Evolutionary conservation across 2,888 invertebrate genomes (phyloP).

Genomic region (Chouioia cunea): DNA sequence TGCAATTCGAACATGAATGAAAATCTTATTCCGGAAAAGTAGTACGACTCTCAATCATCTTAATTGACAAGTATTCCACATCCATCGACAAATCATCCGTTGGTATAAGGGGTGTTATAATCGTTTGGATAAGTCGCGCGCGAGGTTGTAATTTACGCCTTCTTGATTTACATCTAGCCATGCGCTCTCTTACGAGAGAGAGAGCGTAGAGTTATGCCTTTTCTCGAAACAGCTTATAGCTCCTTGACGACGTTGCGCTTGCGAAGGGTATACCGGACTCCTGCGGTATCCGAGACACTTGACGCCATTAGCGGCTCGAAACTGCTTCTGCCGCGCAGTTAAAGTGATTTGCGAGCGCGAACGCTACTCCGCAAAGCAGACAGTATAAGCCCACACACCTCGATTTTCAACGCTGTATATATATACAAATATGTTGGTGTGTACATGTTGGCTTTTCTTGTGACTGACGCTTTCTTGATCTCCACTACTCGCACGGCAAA

Average conservation of each 20-base stretch:
- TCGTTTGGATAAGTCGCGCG: slow-evolving; percentile 14
- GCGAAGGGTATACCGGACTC: slow-evolving; percentile 53
- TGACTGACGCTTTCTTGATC: slow-evolving; percentile 38
- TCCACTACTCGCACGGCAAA: slow-evolving; percentile 22
- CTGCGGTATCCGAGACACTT: slow-evolving; percentile 66
- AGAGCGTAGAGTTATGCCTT: slow-evolving; percentile 40
- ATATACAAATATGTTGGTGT: no score
- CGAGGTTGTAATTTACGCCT: slow-evolving; percentile 36
- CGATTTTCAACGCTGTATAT: background rate
- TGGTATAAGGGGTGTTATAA: slow-evolving; percentile 18
- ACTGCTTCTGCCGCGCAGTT: slow-evolving; percentile 65
- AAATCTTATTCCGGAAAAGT: background rate
- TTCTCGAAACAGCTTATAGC: slow-evolving; percentile 28
- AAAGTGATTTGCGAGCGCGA: slow-evolving; percentile 67
- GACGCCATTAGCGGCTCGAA: slow-evolving; percentile 67
- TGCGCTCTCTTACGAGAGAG: no score
- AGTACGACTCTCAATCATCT: slow-evolving; percentile 3
- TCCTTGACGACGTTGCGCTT: background rate
- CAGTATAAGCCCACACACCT: background rate
- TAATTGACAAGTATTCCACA: slow-evolving; percentile 32
- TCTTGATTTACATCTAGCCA: slow-evolving; percentile 45
- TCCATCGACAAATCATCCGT: slow-evolving; percentile 41
- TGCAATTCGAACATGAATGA: background rate
- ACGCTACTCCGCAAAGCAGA: slow-evolving; percentile 46
- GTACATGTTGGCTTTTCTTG: background rate